A percentile compares a stretch with the other conserved stretches of the same genome.
phyloP scores from a whole-genome alignment of 2,888 invertebrate genomes.

The Tryphoninae sp. region DNA sequence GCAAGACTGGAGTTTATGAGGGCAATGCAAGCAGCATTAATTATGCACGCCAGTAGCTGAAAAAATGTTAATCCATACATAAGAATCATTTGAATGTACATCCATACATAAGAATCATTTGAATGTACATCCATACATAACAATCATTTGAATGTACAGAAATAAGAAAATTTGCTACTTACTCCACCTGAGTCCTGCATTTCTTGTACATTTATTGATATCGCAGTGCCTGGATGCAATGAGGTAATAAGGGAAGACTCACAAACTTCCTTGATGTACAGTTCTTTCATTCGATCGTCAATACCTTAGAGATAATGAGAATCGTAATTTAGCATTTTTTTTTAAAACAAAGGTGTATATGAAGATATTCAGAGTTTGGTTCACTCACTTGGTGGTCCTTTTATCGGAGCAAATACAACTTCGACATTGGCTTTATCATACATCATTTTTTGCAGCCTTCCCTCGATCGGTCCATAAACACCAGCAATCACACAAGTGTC shows the following conservation, averaged over 20 bases:
- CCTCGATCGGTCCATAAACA: conserved; percentile 92
- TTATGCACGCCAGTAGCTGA: conserved; percentile 89
- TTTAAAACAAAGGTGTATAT: conserved; percentile 23
- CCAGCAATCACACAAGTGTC: conserved; percentile 90
- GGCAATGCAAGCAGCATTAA: conserved; percentile 93
- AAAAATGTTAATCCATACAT: conserved; percentile 58
- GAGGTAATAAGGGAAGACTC: conserved; percentile 88
- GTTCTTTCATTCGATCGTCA: conserved; percentile 88
- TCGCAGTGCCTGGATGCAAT: conserved; percentile 90
- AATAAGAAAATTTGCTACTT: conserved; percentile 71
- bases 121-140: not conserved
- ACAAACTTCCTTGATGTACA: conserved; percentile 89
- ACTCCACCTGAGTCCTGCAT: conserved; percentile 92
- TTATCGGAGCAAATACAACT: conserved; percentile 89
- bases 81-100: conserved; percentile 17
- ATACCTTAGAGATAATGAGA: conserved; percentile 81
- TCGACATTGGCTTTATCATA: conserved; percentile 92
- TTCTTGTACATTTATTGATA: conserved; percentile 92
- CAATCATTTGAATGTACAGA: conserved; percentile 16
- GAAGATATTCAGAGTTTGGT: conserved; percentile 7
- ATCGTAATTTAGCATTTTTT: conserved; percentile 18
- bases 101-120: not conserved
- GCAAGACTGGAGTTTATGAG: conserved; percentile 92
- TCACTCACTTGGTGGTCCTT: conserved; percentile 86
- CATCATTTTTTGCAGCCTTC: conserved; percentile 88